phyloP scores from a whole-genome alignment of 2,797 vertebrate species.

The Leuciscus waleckii region DNA sequence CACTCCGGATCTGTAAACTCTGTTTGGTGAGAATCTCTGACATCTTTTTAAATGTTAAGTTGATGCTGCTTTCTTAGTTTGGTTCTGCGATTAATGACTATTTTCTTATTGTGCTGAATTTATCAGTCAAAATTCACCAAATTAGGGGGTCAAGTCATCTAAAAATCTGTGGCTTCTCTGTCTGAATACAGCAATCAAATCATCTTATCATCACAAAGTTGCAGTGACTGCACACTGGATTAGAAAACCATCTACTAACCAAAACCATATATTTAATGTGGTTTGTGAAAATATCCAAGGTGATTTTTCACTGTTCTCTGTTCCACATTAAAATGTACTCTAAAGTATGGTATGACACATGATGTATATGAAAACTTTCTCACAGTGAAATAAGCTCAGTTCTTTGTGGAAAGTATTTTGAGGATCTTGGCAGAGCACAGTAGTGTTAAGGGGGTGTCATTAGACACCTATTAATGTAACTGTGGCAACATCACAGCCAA shows the following conservation, averaged over 20 bases:
- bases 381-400: slow-evolving; percentile 1
- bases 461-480: slow-evolving; percentile 37
- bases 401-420: slow-evolving; percentile 28
- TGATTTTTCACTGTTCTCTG: background rate
- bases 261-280: background rate
- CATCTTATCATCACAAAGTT: background rate
- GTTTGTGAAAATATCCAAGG: background rate
- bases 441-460: slow-evolving; percentile 34
- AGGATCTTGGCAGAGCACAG: slow-evolving; percentile 27
- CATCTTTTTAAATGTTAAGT: slow-evolving; percentile 20
- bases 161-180: background rate
- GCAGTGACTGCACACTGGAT: background rate
- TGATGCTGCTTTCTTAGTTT: background rate
- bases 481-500: slow-evolving; percentile 33
- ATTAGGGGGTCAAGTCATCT: background rate
- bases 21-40: slow-evolving; percentile 7
- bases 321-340: background rate
- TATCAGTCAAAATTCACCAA: background rate
- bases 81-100: background rate
- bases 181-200: background rate
- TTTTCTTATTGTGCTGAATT: background rate
- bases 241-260: background rate
- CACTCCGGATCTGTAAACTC: slow-evolving; percentile 19
- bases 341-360: slow-evolving; percentile 1
- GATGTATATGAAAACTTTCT: slow-evolving; percentile 7